A percentile compares a stretch with the other conserved stretches of the same genome.
phyloP scores from a whole-genome alignment of 2,888 invertebrate genomes.

The Brachypterus glaber region DNA sequence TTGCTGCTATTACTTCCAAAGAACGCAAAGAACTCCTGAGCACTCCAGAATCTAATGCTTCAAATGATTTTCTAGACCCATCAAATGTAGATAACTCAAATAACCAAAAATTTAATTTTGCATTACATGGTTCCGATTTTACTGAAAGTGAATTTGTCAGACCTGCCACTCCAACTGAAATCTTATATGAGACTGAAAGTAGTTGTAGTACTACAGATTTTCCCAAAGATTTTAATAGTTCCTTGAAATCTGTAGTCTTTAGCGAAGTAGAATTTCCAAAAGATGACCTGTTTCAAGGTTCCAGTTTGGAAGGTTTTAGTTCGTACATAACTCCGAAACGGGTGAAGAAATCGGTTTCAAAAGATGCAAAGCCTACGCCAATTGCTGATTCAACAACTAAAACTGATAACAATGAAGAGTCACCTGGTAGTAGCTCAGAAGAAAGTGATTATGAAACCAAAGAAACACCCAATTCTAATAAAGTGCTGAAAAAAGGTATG shows the following conservation, averaged over 20 bases:
- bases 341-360: constrained; percentile 2
- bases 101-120: constrained; percentile 30
- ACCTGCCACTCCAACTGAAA: constrained; percentile 25
- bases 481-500: not conserved
- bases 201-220: constrained; percentile 30
- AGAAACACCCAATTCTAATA: too few species aligned
- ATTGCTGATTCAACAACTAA: constrained; percentile 8
- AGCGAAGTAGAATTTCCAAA: constrained; percentile 33
- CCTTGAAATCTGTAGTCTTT: constrained; percentile 31
- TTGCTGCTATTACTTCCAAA: too few species aligned
- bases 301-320: constrained; percentile 32
- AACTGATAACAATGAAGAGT: constrained; percentile 5
- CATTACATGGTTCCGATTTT: constrained; percentile 32
- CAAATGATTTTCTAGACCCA: constrained; percentile 31
- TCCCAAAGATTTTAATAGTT: constrained; percentile 22
- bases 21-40: constrained; percentile 18
- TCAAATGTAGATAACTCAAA: constrained; percentile 18
- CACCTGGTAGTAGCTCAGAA: not conserved
- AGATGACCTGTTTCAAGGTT: constrained; percentile 30
- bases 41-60: constrained; percentile 22
- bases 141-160: constrained; percentile 22
- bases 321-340: constrained; percentile 30
- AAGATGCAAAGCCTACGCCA: constrained; percentile 1
- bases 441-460: constrained; percentile 10
- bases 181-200: constrained; percentile 34